Conservation (phyloP, 2,797 vertebrate species). For the Aphelocoma californica region DNA sequence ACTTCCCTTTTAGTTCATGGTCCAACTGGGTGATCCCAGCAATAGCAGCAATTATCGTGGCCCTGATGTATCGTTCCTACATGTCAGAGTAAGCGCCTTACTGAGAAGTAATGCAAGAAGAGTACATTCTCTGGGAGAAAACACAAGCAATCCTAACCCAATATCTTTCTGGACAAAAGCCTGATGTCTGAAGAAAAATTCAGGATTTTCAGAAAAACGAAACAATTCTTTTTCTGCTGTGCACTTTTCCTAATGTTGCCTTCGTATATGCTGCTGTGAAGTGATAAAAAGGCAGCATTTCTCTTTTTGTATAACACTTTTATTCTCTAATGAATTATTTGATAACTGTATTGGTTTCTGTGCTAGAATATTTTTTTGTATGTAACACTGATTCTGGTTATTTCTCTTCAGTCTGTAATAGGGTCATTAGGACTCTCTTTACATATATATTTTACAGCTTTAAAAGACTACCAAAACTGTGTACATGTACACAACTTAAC, state of each 20-base stretch:
- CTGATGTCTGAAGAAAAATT: conserved; percentile 27
- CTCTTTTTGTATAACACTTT: conserved; percentile 45
- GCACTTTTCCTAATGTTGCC: conserved; percentile 66
- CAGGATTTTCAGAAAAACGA: conserved; percentile 14
- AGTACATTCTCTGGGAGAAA: conserved; percentile 8
- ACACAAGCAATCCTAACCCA: conserved; percentile 6
- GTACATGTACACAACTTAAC: not conserved
- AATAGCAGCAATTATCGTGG: conserved; percentile 79
- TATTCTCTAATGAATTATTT: conserved; percentile 26
- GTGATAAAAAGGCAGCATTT: conserved; percentile 40
- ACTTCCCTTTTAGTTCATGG: conserved; percentile 81
- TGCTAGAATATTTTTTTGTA: conserved; percentile 1
- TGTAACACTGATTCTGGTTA: conserved; percentile 36
- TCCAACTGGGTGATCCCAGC: conserved; percentile 85
- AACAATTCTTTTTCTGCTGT: conserved; percentile 40
- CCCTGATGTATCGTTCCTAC: conserved; percentile 85
- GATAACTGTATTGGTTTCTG: conserved; percentile 32
- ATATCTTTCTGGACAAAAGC: not conserved
- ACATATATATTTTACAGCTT: conserved; percentile 29
- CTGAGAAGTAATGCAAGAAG: not conserved
- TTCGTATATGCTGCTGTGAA: conserved; percentile 49
- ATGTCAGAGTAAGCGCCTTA: conserved; percentile 63
- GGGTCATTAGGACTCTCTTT: not conserved
- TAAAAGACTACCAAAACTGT: conserved; percentile 62
- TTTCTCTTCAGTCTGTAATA: not conserved